phyloP scores from a whole-genome alignment of 2,797 vertebrate genomes.

The Clarias fuscus region DNA sequence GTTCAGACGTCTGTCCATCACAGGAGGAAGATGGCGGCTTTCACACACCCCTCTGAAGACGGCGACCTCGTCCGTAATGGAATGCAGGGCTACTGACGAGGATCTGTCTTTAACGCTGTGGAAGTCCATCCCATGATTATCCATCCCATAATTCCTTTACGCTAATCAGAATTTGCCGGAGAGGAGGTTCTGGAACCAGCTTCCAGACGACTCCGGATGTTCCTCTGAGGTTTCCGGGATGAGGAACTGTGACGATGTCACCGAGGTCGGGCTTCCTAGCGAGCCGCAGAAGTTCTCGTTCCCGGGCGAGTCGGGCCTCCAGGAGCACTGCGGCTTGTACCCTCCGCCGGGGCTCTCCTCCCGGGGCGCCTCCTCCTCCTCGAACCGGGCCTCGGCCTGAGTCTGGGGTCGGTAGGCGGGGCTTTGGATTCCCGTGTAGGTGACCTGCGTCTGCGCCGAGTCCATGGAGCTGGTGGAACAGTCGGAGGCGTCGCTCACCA shows the following conservation, averaged over 20 bases:
- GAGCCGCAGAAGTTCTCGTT: constrained; percentile 69
- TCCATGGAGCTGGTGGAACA: constrained; percentile 79
- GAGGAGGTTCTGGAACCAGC: constrained; percentile 75
- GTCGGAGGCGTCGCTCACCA: constrained; percentile 76
- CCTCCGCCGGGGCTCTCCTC: constrained; percentile 64
- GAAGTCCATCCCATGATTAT: constrained; percentile 5
- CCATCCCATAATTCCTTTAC: constrained; percentile 8
- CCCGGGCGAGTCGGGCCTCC: constrained; percentile 79
- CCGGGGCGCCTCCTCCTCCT: constrained; percentile 53
- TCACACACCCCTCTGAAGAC: neutral
- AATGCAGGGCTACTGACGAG: neutral
- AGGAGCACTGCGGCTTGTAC: constrained; percentile 89
- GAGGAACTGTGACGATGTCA: constrained; percentile 92
- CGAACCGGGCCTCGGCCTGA: constrained; percentile 60
- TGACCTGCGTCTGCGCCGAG: constrained; percentile 79
- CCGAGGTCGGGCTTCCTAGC: constrained; percentile 90
- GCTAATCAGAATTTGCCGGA: constrained; percentile 55
- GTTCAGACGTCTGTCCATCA: neutral
- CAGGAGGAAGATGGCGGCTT: neutral
- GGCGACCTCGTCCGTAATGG: neutral
- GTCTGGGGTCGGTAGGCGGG: constrained; percentile 77
- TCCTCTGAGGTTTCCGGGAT: constrained; percentile 82
- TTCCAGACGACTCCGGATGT: constrained; percentile 68
- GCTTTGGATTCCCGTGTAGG: constrained; percentile 92
- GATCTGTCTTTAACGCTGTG: neutral